Percentiles rank a stretch among this genome's conserved stretches.
These are phyloP conservation scores for Caenorhabditis remanei DNA, from an alignment of 1,140 invertebrate species.

Conservation along the genomic window DNA sequence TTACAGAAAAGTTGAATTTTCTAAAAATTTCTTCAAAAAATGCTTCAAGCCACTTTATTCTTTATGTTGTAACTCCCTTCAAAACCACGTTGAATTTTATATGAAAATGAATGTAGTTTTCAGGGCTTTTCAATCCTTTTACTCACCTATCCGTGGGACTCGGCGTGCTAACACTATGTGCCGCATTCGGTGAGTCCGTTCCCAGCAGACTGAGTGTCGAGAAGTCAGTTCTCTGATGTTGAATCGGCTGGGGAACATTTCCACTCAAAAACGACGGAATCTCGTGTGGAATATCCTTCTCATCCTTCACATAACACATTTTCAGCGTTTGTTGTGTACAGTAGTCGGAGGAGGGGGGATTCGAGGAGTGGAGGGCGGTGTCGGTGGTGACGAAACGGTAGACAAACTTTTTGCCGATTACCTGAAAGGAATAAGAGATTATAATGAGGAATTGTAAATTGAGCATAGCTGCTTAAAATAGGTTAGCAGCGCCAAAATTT, in stretches of 20 bases:
- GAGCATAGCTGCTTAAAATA: no score
- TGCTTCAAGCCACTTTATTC: no score
- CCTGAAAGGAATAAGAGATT: background rate
- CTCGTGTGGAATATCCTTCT: slow-evolving; percentile 34
- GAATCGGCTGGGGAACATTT: background rate
- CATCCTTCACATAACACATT: slow-evolving; percentile 45
- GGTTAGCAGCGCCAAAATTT: no score
- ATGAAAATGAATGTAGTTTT: background rate
- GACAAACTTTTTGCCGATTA: slow-evolving; percentile 77
- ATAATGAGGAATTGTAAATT: no score
- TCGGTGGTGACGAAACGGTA: slow-evolving; percentile 74
- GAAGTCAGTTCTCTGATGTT: background rate
- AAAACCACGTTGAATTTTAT: no score
- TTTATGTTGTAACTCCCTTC: no score
- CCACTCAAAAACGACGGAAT: background rate
- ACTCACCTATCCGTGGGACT: slow-evolving; percentile 39
- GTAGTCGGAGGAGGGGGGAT: background rate
- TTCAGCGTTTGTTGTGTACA: background rate
- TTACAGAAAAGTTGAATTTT: no score
- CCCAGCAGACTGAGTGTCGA: slow-evolving; percentile 14
- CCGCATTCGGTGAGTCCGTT: background rate
- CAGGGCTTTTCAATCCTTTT: no score
- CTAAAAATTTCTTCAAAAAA: no score
- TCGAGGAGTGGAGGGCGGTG: background rate
- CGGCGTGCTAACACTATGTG: slow-evolving; percentile 40